A percentile compares a stretch with the other conserved stretches of the same genome.
These are phyloP conservation scores for Plodia interpunctella DNA, from an alignment of 1,140 invertebrate species.

Conservation along the genomic window DNA sequence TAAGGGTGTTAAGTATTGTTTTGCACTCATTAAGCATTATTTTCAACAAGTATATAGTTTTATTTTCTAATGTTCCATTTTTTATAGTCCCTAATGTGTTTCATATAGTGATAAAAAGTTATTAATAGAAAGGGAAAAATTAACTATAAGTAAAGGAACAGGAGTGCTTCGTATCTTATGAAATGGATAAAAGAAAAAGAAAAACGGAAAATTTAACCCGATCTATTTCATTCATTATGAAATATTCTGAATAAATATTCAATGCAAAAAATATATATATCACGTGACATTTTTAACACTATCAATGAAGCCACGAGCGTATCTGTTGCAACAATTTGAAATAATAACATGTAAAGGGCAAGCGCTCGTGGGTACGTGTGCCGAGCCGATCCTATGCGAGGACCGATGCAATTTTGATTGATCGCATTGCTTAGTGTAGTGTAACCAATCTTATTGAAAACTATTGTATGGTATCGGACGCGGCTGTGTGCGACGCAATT, in stretches of 20 bases:
- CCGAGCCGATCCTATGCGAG: constrained; percentile 64
- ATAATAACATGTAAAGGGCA: constrained; percentile 1
- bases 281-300: neutral
- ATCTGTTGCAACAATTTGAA: constrained; percentile 6
- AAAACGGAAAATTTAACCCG: too few species aligned
- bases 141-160: too few species aligned
- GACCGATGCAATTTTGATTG: constrained; percentile 50
- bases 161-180: too few species aligned
- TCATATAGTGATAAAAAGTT: too few species aligned
- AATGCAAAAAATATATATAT: too few species aligned
- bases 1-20: constrained; percentile 4
- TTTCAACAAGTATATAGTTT: neutral
- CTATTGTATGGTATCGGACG: constrained; percentile 64
- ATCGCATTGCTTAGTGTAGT: constrained; percentile 75
- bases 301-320: neutral
- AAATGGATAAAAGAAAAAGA: too few species aligned
- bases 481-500: constrained; percentile 64
- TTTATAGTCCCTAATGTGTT: too few species aligned
- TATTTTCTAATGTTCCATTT: too few species aligned
- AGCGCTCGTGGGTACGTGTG: constrained; percentile 29
- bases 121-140: too few species aligned
- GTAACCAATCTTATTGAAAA: constrained; percentile 76
- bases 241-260: too few species aligned
- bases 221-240: too few species aligned
- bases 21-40: neutral